Conservation (phyloP, 2,888 invertebrate genomes). For the Crocallis elinguaria region DNA sequence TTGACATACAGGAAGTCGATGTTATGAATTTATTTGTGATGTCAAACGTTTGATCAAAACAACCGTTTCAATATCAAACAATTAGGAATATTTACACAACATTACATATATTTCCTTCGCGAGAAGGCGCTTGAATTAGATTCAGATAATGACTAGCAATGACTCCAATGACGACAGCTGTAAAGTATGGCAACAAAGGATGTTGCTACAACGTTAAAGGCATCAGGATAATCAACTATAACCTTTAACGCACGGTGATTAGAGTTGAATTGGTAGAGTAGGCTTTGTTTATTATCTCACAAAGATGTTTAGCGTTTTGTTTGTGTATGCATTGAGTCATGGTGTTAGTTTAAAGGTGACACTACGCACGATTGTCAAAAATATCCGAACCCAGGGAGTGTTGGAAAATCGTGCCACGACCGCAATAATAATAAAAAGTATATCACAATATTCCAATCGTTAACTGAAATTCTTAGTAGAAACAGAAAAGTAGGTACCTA, state of each 20-base stretch:
- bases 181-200: conserved; percentile 43
- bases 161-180: conserved; percentile 16
- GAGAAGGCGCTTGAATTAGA: background rate
- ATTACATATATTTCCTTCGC: conserved; percentile 54
- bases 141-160: background rate
- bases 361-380: too few relatives aligned
- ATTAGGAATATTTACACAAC: conserved; percentile 64
- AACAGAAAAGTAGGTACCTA: too few relatives aligned
- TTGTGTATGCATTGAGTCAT: conserved; percentile 26
- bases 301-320: conserved; percentile 21
- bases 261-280: conserved; percentile 10
- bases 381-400: too few relatives aligned
- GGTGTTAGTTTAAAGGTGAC: conserved; percentile 21
- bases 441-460: too few relatives aligned
- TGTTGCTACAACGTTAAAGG: conserved; percentile 27
- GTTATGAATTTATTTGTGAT: conserved; percentile 58
- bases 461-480: too few relatives aligned
- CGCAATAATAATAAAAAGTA: too few relatives aligned
- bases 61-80: conserved; percentile 61
- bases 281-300: conserved; percentile 22
- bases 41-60: conserved; percentile 56
- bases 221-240: conserved; percentile 8
- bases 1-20: conserved; percentile 63
- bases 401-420: too few relatives aligned
- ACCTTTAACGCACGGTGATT: conserved; percentile 31